phyloP scores from a whole-genome alignment of 2,797 vertebrate genomes.

The Gallinago solitaria region DNA sequence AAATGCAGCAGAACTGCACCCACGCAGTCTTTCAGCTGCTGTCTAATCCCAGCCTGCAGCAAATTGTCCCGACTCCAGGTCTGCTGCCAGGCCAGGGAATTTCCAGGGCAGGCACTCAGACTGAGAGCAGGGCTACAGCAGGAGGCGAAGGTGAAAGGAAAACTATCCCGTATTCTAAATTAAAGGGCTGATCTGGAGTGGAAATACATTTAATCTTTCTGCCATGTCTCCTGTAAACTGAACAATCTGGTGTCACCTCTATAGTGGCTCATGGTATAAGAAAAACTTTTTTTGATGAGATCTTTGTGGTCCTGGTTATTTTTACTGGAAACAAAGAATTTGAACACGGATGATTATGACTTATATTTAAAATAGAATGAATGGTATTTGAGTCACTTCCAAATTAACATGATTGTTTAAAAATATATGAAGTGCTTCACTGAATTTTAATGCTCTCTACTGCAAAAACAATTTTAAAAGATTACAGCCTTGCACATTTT shows the following conservation, averaged over 20 bases:
- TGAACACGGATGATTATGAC: background rate
- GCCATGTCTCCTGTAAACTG: background rate
- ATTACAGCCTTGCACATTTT: slow-evolving; percentile 75
- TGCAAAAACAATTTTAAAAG: slow-evolving; percentile 76
- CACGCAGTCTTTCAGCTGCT: background rate
- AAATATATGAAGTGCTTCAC: slow-evolving; percentile 71
- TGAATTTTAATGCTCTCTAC: slow-evolving; percentile 75
- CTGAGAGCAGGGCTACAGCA: background rate
- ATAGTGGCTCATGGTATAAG: background rate
- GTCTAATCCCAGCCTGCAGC: background rate
- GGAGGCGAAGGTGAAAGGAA: background rate
- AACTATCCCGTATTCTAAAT: background rate
- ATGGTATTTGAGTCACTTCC: slow-evolving; percentile 20
- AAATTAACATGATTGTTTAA: slow-evolving; percentile 60
- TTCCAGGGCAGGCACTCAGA: background rate
- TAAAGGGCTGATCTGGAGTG: background rate
- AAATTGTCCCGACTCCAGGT: background rate
- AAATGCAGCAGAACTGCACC: background rate
- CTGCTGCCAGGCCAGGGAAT: background rate
- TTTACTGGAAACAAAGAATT: slow-evolving; percentile 2
- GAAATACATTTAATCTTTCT: background rate
- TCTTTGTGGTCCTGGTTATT: background rate
- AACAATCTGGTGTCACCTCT: background rate
- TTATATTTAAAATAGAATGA: slow-evolving; percentile 60
- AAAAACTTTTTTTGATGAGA: background rate